These are phyloP conservation scores for Tridacna crocea DNA, from an alignment of 2,888 invertebrate genomes.

Conservation along the genomic window DNA sequence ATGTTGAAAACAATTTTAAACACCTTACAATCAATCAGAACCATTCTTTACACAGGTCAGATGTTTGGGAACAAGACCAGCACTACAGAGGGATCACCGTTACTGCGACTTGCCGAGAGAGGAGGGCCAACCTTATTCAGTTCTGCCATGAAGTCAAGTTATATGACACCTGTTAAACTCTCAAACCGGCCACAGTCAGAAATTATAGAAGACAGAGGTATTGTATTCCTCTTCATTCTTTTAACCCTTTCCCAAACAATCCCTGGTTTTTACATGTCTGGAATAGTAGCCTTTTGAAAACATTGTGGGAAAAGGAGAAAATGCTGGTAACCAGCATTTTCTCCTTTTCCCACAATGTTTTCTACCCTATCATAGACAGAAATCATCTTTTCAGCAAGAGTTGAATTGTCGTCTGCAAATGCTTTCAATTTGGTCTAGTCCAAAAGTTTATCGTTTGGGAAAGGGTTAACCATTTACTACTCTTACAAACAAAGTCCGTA, in stretches of 20 bases:
- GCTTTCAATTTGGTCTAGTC: no score
- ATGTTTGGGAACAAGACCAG: conserved; percentile 45
- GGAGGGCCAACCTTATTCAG: conserved; percentile 68
- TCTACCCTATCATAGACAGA: no score
- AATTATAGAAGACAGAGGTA: conserved; percentile 44
- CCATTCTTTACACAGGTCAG: conserved; percentile 26
- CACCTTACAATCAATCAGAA: no score
- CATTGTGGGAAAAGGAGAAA: no score
- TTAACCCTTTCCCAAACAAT: neutral
- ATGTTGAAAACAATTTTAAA: no score
- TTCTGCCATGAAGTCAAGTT: conserved; percentile 66
- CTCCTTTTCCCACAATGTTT: neutral
- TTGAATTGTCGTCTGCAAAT: no score
- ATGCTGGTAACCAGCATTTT: neutral
- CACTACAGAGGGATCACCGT: conserved; percentile 35
- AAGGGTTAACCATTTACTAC: no score
- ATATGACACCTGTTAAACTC: conserved; percentile 70
- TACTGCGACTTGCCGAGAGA: conserved; percentile 42
- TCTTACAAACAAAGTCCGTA: no score
- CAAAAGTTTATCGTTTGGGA: no score
- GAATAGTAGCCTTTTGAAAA: no score
- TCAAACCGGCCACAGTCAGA: conserved; percentile 62
- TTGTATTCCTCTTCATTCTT: neutral
- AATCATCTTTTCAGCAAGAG: no score
- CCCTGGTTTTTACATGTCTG: no score